Conservation (phyloP, 2,888 invertebrate genomes). For the Aleiodes alternator region DNA sequence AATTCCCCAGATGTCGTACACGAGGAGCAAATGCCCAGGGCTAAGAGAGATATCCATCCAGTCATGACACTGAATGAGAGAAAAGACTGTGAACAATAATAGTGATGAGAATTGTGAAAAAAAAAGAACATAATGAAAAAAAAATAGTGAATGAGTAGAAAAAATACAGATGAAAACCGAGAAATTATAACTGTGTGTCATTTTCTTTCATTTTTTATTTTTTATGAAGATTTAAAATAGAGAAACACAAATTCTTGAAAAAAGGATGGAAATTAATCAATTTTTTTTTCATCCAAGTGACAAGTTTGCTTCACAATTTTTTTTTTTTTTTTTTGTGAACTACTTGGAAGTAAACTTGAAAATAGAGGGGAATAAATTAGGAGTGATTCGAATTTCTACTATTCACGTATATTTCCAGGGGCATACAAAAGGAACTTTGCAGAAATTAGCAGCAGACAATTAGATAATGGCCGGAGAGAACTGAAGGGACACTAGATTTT, state of each 20-base stretch:
- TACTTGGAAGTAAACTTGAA: not conserved
- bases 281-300: no score
- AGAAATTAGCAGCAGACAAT: slow-evolving; percentile 64
- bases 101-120: slow-evolving; percentile 17
- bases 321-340: no score
- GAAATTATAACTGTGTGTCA: slow-evolving; percentile 8
- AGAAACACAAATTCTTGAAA: not conserved
- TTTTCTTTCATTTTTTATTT: not conserved
- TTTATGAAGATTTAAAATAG: not conserved
- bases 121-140: slow-evolving; percentile 10
- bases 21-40: slow-evolving; percentile 23
- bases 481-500: slow-evolving; percentile 52
- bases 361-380: slow-evolving; percentile 6
- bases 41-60: slow-evolving; percentile 28
- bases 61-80: slow-evolving; percentile 32
- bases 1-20: slow-evolving; percentile 35
- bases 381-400: slow-evolving; percentile 2
- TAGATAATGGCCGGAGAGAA: slow-evolving; percentile 62
- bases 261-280: no score
- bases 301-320: no score
- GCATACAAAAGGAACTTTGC: slow-evolving; percentile 39
- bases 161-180: slow-evolving; percentile 10
- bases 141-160: slow-evolving; percentile 23
- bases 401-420: slow-evolving; percentile 3
- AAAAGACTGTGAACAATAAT: slow-evolving; percentile 22